Conservation (phyloP, 2,113 vertebrate genomes). For the Eurypyga helias region DNA sequence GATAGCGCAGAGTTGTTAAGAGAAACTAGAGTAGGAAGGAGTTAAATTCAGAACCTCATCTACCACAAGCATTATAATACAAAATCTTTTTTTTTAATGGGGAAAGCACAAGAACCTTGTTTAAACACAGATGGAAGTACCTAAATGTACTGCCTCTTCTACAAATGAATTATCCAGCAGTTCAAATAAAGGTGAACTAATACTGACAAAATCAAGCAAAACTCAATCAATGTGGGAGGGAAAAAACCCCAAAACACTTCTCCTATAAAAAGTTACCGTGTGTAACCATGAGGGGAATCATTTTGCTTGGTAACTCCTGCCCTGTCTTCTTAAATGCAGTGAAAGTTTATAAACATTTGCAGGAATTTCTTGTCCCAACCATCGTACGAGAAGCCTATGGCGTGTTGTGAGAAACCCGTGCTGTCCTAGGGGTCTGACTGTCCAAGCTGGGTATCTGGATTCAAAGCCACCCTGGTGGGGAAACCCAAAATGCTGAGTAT, state of each 20-base stretch:
- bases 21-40: slow-evolving; percentile 63
- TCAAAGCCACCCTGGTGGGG: not conserved
- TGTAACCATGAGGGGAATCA: not conserved
- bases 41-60: slow-evolving; percentile 63
- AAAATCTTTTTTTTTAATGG: slow-evolving; percentile 27
- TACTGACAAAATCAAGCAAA: slow-evolving; percentile 44
- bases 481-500: not conserved
- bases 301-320: not conserved
- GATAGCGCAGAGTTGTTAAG: slow-evolving; percentile 31
- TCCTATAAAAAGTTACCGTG: not conserved
- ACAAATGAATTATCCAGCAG: slow-evolving; percentile 65
- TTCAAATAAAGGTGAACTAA: slow-evolving; percentile 66
- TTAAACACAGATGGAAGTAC: slow-evolving; percentile 68
- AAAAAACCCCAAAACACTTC: not conserved
- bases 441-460: not conserved
- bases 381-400: not conserved
- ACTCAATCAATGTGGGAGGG: slow-evolving; percentile 6
- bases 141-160: slow-evolving; percentile 63
- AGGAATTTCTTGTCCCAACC: not conserved
- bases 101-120: slow-evolving; percentile 62
- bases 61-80: slow-evolving; percentile 53
- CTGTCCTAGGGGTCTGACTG: not conserved
- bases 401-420: not conserved
- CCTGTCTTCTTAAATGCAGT: not conserved
- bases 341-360: not conserved